A percentile compares a stretch with the other conserved stretches of the same genome.
phyloP scores from a whole-genome alignment of 2,113 vertebrate genomes.

The Trochalopteron elliotii region DNA sequence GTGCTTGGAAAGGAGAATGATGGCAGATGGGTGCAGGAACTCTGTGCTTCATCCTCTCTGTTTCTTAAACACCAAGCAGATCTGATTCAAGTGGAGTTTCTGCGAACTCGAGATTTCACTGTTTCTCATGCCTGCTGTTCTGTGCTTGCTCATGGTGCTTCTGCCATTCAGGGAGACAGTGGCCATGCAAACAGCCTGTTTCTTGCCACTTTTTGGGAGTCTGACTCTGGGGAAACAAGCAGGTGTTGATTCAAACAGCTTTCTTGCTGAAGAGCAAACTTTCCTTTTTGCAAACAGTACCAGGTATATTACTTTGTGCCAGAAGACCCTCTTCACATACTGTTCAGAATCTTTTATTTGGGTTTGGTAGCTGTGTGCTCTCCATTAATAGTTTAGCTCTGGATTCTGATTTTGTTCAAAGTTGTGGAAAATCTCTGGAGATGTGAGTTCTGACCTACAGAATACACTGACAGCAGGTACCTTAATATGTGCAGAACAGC shows the following conservation, averaged over 20 bases:
- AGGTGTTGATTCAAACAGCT: neutral
- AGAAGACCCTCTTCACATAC: neutral
- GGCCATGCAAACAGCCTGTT: neutral
- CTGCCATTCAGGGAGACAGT: neutral
- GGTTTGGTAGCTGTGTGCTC: neutral
- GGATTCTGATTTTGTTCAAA: neutral
- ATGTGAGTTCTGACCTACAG: neutral
- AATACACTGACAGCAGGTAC: neutral
- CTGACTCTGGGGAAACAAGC: neutral
- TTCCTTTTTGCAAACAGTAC: neutral
- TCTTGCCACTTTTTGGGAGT: neutral
- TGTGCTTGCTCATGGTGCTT: neutral
- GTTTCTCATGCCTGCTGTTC: neutral
- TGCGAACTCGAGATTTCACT: rapidly evolving
- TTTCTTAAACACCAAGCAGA: neutral
- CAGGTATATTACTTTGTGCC: neutral
- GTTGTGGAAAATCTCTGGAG: neutral
- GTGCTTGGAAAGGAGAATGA: neutral
- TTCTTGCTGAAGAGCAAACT: neutral
- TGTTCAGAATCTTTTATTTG: neutral
- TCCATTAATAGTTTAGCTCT: neutral
- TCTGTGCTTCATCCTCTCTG: neutral
- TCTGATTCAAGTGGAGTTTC: neutral
- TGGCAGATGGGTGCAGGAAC: neutral
- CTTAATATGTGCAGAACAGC: neutral